Percentiles rank a stretch among this genome's conserved stretches.
phyloP scores from a whole-genome alignment of 2,113 vertebrate species.

The Pogona vitticeps region DNA sequence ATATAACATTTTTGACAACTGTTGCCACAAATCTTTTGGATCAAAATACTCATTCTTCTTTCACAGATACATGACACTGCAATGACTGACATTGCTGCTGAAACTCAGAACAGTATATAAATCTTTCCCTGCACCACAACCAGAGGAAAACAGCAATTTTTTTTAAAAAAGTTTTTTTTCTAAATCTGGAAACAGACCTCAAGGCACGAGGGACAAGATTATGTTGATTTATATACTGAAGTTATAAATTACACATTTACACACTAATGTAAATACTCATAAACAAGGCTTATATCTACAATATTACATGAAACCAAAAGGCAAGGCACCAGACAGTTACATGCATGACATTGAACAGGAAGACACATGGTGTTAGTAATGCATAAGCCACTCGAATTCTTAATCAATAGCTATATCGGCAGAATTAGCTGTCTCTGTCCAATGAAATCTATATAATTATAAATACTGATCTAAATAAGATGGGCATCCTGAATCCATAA shows the following conservation, averaged over 20 bases:
- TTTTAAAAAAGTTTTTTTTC: slow-evolving; percentile 41
- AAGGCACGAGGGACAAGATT: slow-evolving; percentile 50
- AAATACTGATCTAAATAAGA: not conserved
- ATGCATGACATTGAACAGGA: accelerated
- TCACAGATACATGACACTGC: accelerated
- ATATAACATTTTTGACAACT: not conserved
- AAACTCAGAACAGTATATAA: accelerated
- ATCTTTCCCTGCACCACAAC: slow-evolving; percentile 16
- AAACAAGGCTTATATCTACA: slow-evolving; percentile 60
- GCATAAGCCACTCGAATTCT: not conserved
- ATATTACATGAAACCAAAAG: slow-evolving; percentile 38
- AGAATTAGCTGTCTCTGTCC: not conserved
- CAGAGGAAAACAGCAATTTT: slow-evolving; percentile 45
- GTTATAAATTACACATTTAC: slow-evolving; percentile 69
- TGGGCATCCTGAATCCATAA: not conserved
- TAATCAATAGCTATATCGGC: accelerated
- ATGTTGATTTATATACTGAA: slow-evolving; percentile 58
- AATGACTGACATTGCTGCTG: accelerated
- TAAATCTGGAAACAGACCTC: slow-evolving; percentile 64
- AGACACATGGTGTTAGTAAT: slow-evolving; percentile 16
- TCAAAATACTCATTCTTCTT: slow-evolving; percentile 12
- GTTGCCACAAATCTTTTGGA: not conserved
- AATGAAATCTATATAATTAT: not conserved
- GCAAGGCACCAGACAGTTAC: slow-evolving; percentile 40
- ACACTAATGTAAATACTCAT: slow-evolving; percentile 66